A percentile compares a stretch with the other conserved stretches of the same genome.
Evolutionary conservation across 2,797 vertebrate genomes (phyloP).

Genomic region (Orientallactaga sibirica): DNA sequence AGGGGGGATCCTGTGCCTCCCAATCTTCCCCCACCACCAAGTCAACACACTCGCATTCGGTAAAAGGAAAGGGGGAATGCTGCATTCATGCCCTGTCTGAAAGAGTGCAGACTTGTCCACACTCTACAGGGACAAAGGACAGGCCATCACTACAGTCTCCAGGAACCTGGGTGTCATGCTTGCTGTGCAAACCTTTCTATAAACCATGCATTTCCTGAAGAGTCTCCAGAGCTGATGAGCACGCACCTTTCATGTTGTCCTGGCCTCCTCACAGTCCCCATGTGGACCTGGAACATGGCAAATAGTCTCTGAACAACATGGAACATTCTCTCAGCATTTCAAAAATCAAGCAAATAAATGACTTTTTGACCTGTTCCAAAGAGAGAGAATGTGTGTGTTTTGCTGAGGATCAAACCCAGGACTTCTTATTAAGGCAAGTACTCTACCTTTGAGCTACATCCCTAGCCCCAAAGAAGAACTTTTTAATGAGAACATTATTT

Average conservation of each 20-base stretch:
- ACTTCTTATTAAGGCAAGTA: not conserved
- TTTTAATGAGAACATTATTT: not conserved
- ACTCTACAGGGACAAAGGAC: not conserved
- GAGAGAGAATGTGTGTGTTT: not conserved
- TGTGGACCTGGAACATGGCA: not conserved
- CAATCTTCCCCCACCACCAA: slow-evolving; percentile 79
- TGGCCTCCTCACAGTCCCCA: not conserved
- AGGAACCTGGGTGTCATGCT: not conserved
- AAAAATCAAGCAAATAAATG: not conserved
- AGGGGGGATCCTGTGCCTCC: slow-evolving; percentile 80
- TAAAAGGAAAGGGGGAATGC: slow-evolving; percentile 75
- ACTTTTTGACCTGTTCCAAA: not conserved
- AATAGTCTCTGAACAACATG: not conserved
- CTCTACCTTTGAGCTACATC: too few species aligned
- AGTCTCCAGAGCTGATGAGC: not conserved
- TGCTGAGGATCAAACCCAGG: not conserved
- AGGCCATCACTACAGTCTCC: not conserved
- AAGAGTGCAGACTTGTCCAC: slow-evolving; percentile 66
- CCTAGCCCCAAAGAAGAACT: too few species aligned
- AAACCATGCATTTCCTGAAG: too few species aligned
- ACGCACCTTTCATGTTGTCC: not conserved
- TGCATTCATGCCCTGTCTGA: slow-evolving; percentile 75
- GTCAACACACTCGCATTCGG: slow-evolving; percentile 75
- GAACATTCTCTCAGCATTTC: not conserved
- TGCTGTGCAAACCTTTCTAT: not conserved